phyloP scores from a whole-genome alignment of 2,113 vertebrate genomes.

The Motacilla alba region DNA sequence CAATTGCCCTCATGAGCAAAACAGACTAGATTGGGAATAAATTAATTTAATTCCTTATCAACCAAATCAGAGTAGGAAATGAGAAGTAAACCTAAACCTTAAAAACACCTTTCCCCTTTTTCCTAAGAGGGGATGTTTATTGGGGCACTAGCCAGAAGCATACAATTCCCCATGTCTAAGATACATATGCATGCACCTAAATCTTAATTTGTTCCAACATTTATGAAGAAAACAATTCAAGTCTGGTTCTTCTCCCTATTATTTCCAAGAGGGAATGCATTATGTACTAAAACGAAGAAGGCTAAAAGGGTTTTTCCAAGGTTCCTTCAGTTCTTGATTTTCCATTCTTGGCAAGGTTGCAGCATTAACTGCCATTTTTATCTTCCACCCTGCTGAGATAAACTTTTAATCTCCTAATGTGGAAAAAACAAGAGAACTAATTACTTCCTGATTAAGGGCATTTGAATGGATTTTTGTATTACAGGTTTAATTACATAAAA shows the following conservation, averaged over 20 bases:
- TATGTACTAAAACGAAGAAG: neutral
- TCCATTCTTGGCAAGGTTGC: conserved; percentile 12
- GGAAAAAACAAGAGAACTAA: conserved; percentile 38
- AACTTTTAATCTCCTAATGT: conserved; percentile 44
- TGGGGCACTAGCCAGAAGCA: neutral
- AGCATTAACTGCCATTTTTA: conserved; percentile 19
- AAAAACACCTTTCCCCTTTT: neutral
- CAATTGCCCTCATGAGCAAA: neutral
- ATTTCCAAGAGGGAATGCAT: neutral
- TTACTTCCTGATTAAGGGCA: conserved; percentile 27
- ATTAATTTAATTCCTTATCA: neutral
- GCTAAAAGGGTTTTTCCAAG: conserved; percentile 28
- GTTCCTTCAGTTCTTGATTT: conserved; percentile 17
- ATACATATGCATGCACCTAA: neutral
- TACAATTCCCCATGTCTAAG: neutral
- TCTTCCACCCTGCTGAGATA: conserved; percentile 41
- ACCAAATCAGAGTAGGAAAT: neutral
- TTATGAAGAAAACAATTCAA: neutral
- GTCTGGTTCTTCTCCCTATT: neutral
- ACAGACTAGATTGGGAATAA: neutral
- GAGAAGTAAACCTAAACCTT: neutral
- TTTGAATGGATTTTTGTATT: conserved; percentile 1
- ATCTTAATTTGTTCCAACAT: neutral
- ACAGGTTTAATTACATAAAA: neutral
- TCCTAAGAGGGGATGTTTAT: neutral